phyloP scores from a whole-genome alignment of 2,797 vertebrate genomes.

The Anableps anableps region DNA sequence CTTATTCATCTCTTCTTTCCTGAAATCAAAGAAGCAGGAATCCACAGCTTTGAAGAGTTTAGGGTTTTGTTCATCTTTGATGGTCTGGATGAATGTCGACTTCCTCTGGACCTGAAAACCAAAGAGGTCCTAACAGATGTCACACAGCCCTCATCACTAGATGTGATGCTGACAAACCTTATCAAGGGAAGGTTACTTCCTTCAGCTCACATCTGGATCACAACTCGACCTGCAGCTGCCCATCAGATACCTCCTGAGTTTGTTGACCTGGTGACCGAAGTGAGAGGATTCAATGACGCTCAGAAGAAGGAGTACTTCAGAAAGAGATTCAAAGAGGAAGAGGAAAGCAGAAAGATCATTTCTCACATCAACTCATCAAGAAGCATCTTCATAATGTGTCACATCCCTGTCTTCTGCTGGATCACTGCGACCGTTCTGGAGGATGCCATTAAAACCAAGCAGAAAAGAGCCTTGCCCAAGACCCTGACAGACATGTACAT shows the following conservation, averaged over 20 bases:
- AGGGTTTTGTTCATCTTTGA: conserved; percentile 17
- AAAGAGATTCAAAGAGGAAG: conserved; percentile 11
- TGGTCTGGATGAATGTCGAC: conserved; percentile 39
- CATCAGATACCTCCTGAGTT: conserved; percentile 23
- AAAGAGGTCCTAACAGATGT: conserved; percentile 27
- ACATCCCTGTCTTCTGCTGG: conserved; percentile 60
- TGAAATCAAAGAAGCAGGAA: conserved; percentile 21
- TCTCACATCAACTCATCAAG: conserved; percentile 32
- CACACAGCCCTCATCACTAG: conserved; percentile 27
- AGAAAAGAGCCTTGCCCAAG: conserved; percentile 24
- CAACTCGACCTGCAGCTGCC: conserved; percentile 42
- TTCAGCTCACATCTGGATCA: conserved; percentile 19
- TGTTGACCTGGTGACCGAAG: conserved; percentile 1
- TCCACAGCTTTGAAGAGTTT: conserved; percentile 18
- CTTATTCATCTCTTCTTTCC: conserved; percentile 35
- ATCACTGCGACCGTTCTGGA: conserved; percentile 49
- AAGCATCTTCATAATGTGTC: conserved; percentile 56
- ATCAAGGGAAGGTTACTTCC: conserved; percentile 11
- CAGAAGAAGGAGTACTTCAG: conserved; percentile 13
- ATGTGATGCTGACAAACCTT: conserved; percentile 29
- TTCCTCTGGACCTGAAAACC: conserved; percentile 29
- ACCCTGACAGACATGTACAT: conserved; percentile 46
- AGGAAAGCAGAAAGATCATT: conserved; percentile 7
- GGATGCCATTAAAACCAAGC: neutral
- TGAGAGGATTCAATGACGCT: conserved; percentile 12